phyloP scores from a whole-genome alignment of 2,113 vertebrate genomes.

The Mus musculus region GRCm39 chr2:29626001-29626500 shows the following conservation, averaged over 20 bases:
- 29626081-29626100: constrained; percentile 99
- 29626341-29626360: accelerated
- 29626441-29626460: neutral
- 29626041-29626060: constrained; percentile 98
- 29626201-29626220: neutral
- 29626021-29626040: constrained; percentile 99
- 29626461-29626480: neutral
- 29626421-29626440: accelerated
- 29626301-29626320: neutral
- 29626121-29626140: neutral
- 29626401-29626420: accelerated
- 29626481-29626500: neutral
- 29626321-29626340: neutral
- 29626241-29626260: accelerated
- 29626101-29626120: constrained; percentile 3
- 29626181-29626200: neutral
- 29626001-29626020: constrained; percentile 99
- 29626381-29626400: neutral
- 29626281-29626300: accelerated
- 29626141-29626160: neutral
- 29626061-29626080: constrained; percentile 98
- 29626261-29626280: neutral
- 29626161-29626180: neutral
- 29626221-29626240: neutral
- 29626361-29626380: accelerated